phyloP scores from a whole-genome alignment of 2,113 vertebrate genomes.

The Leucosticte australis region DNA sequence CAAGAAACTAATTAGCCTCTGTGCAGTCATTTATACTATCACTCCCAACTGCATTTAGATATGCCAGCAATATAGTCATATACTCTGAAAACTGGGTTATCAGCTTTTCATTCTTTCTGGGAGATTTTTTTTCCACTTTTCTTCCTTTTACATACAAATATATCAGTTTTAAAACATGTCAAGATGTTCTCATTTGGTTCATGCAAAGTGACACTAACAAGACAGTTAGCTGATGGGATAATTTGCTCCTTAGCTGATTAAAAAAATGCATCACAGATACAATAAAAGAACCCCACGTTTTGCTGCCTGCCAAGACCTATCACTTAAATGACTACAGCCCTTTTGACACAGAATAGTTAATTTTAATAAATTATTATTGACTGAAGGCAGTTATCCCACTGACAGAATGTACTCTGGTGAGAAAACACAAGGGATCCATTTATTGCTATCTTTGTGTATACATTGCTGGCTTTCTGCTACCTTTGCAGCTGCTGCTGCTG shows the following conservation, averaged over 20 bases:
- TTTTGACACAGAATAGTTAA: conserved; percentile 44
- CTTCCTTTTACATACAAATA: background rate
- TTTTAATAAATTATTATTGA: conserved; percentile 59
- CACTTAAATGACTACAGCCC: conserved; percentile 9
- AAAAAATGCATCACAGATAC: background rate
- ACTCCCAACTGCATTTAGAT: background rate
- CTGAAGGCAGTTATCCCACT: background rate
- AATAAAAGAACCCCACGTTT: background rate
- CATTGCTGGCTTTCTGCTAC: background rate
- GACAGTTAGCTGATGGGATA: conserved; percentile 39
- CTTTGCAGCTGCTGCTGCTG: conserved; percentile 26
- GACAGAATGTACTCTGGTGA: conserved; percentile 1
- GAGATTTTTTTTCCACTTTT: background rate
- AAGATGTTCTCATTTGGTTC: background rate
- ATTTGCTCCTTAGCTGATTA: conserved; percentile 26
- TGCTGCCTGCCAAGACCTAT: conserved; percentile 24
- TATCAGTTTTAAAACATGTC: conserved; percentile 27
- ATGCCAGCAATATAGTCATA: background rate
- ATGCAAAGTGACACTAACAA: conserved; percentile 39
- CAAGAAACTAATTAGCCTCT: background rate
- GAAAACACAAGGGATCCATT: background rate
- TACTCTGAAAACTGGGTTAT: background rate
- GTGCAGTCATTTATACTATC: background rate
- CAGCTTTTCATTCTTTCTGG: background rate
- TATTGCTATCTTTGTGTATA: background rate